A percentile compares a stretch with the other conserved stretches of the same genome.
These are phyloP conservation scores for Zonitis immaculata DNA, from an alignment of 2,888 invertebrate species.

Conservation along the genomic window DNA sequence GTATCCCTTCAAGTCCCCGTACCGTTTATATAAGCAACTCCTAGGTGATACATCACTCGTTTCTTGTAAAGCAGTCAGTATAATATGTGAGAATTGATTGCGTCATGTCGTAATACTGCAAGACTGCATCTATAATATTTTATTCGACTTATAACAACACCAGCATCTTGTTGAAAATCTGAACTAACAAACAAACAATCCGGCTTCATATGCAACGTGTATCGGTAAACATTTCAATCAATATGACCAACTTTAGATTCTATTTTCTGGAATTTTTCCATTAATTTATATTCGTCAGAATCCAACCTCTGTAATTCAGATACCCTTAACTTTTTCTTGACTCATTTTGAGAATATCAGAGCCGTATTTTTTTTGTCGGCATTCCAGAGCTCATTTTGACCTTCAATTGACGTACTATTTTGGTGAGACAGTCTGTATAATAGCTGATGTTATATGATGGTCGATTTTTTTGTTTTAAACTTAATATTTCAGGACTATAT, in stretches of 20 bases:
- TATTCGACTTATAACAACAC: neutral
- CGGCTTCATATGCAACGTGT: neutral
- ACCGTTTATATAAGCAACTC: constrained; percentile 25
- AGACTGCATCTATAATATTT: constrained; percentile 34
- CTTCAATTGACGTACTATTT: too few species aligned
- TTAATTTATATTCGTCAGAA: too few species aligned
- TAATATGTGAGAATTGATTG: constrained; percentile 41
- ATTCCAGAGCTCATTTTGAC: too few species aligned
- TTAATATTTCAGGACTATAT: neutral
- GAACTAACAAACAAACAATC: neutral
- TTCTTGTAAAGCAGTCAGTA: constrained; percentile 39
- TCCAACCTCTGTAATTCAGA: too few species aligned
- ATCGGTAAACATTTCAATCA: neutral
- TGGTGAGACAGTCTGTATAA: too few species aligned
- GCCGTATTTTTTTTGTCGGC: too few species aligned
- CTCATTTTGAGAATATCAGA: too few species aligned
- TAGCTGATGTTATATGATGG: neutral
- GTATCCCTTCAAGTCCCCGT: neutral
- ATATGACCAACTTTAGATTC: neutral
- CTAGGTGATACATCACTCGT: constrained; percentile 44
- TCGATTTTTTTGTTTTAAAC: neutral
- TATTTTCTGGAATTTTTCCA: too few species aligned
- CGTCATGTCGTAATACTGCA: constrained; percentile 40
- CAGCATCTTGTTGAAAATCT: neutral
- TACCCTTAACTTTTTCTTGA: too few species aligned